Evolutionary conservation across 2,888 invertebrate species (phyloP).

Genomic region (Caenorhabditis afra): DNA sequence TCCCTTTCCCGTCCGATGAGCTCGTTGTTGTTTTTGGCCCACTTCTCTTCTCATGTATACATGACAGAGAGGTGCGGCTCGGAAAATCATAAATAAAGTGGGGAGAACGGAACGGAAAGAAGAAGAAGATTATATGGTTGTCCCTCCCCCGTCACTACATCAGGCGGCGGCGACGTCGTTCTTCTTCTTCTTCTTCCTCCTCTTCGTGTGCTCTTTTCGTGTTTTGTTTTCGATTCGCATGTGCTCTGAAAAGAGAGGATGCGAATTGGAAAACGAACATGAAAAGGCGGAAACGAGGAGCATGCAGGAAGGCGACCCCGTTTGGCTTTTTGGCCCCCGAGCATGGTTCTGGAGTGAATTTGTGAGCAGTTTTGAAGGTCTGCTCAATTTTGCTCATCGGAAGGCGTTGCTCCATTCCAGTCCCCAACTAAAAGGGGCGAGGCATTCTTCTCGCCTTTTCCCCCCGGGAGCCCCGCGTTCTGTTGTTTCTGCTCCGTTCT

Average conservation of each 20-base stretch:
- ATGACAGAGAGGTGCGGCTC: not conserved
- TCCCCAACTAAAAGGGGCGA: no score
- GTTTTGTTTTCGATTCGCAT: not conserved
- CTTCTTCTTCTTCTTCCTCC: not conserved
- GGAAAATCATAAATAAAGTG: conserved; percentile 29
- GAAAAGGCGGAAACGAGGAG: no score
- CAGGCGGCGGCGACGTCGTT: not conserved
- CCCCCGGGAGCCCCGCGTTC: no score
- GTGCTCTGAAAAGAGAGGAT: not conserved
- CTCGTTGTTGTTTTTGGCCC: conserved; percentile 9
- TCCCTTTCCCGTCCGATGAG: not conserved
- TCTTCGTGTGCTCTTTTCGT: not conserved
- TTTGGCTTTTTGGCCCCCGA: no score
- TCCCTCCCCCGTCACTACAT: not conserved
- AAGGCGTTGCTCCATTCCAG: no score
- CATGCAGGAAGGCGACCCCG: no score
- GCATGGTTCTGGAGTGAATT: no score
- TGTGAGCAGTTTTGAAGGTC: no score
- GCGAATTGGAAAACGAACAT: no score
- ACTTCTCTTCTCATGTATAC: not conserved
- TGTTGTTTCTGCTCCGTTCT: no score
- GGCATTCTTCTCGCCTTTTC: no score
- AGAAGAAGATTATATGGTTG: conserved; percentile 21
- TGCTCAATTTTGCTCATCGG: no score
- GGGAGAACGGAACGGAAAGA: not conserved